Evolutionary conservation across 2,888 invertebrate species (phyloP).

Genomic region (Itoplectis maculator): DNA sequence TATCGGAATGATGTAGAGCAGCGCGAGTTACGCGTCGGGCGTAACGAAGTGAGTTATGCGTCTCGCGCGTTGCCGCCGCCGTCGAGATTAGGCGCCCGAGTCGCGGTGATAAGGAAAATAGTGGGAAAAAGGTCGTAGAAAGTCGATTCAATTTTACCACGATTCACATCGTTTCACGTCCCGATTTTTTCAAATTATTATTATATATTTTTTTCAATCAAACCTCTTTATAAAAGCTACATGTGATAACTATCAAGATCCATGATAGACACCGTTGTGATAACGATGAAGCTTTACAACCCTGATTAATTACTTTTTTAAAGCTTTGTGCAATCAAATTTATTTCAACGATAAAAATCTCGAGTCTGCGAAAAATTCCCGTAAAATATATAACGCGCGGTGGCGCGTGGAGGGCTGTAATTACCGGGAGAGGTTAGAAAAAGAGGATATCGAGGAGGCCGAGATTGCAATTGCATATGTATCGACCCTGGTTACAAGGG

Average conservation of each 20-base stretch:
- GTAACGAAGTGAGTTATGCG: conserved; percentile 1
- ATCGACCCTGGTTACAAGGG: not conserved
- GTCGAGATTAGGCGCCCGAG: not conserved
- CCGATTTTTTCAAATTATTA: too few relatives aligned
- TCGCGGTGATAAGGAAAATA: not conserved
- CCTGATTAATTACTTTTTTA: too few relatives aligned
- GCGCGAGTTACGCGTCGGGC: not conserved
- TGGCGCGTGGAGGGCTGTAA: not conserved
- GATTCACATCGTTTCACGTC: too few relatives aligned
- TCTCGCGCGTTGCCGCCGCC: not conserved
- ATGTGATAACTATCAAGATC: too few relatives aligned
- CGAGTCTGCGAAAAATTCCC: not conserved
- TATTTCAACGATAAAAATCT: not conserved
- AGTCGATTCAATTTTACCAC: not conserved
- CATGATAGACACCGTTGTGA: too few relatives aligned
- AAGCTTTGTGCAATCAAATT: too few relatives aligned
- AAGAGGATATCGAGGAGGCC: not conserved
- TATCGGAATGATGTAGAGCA: too few relatives aligned
- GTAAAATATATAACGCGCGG: not conserved
- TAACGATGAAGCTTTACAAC: too few relatives aligned
- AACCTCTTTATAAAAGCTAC: too few relatives aligned
- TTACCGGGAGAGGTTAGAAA: not conserved
- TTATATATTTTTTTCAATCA: too few relatives aligned
- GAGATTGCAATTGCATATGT: conserved; percentile 1
- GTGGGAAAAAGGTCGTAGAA: not conserved